Percentiles rank a stretch among this genome's conserved stretches.
Evolutionary conservation across 1,140 invertebrate species (phyloP).

Genomic region (Epicauta chinensis): DNA sequence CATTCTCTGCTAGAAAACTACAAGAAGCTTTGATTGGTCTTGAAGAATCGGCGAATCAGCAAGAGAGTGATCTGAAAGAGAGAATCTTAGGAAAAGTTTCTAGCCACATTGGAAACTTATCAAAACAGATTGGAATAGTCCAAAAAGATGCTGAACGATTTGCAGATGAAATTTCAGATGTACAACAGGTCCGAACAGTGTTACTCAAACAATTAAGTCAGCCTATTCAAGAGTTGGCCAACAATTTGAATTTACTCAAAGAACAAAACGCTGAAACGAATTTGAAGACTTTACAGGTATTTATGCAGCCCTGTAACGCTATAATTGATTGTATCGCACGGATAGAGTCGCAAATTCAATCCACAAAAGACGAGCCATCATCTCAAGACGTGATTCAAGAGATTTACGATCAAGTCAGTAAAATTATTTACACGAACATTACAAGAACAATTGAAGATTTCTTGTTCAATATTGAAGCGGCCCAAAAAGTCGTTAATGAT

Average conservation of each 20-base stretch:
- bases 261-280: no score
- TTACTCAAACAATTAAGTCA: conserved; percentile 47
- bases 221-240: conserved; percentile 32
- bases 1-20: conserved; percentile 40
- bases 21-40: conserved; percentile 44
- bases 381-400: conserved; percentile 36
- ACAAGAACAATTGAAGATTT: conserved; percentile 34
- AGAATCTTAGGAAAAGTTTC: no score
- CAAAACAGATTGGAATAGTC: no score
- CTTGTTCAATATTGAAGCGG: conserved; percentile 35
- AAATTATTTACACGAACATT: conserved; percentile 36
- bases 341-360: background rate
- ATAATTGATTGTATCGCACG: no score
- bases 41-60: conserved; percentile 42
- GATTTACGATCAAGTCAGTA: conserved; percentile 37
- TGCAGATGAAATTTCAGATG: no score
- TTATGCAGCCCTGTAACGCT: no score
- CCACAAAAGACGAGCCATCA: background rate
- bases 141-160: no score
- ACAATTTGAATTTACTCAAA: no score
- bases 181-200: conserved; percentile 45
- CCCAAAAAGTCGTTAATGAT: conserved; percentile 29
- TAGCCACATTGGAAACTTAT: no score
- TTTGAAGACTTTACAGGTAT: no score
- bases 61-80: conserved; percentile 33